Evolutionary conservation across 1,140 invertebrate genomes (phyloP), one percentile per base, ranked within the genome.

Genomic region (Hyles vespertilio): DNA sequence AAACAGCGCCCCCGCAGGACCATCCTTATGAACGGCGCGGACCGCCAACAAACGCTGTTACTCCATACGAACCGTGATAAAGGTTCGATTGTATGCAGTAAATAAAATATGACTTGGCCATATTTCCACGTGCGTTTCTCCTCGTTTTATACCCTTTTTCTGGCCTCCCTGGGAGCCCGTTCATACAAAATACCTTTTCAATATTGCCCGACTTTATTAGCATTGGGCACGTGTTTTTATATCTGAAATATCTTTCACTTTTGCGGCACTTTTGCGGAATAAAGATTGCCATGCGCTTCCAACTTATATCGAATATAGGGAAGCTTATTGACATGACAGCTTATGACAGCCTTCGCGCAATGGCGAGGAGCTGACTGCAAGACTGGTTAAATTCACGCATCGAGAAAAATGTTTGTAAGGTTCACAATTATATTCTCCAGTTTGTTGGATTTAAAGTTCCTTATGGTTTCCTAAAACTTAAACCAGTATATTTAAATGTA

Each of bases 61-160:
- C 75, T 81, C 75, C 72, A 84, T 85, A 86, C 84, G 83, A 77
- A 81, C 79, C 69, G 79, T 85, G 87, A 89, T 89, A 85, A 85
- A 88, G 81, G 86, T 84, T 84, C 87, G 71, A 89, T 88, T 89
- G 87, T 89, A 83, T 84, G 83, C 76, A 87, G 89, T 89, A 89
- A 89, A 89, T 90, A 90, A 89, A 87, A 89, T 88, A 90, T 89
- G 81, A 86, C 78, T 83, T 79, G 70, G 72, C 74, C 83, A 84
- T 89, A 89, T 87, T 87, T 83, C 81, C 75, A 83, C 79, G 77
- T 86, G 81, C 81, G 76, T 82, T 86, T 84, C 79, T 83, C 78
- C 74, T 69, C 74, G 65, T 85, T 86, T 88, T 87, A 86, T 82
- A 71, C 72, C 77, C 81, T 85, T 86, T 84, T 86, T 77, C 74